Conservation (phyloP, 2,888 invertebrate species). For the Amiota communis region DNA sequence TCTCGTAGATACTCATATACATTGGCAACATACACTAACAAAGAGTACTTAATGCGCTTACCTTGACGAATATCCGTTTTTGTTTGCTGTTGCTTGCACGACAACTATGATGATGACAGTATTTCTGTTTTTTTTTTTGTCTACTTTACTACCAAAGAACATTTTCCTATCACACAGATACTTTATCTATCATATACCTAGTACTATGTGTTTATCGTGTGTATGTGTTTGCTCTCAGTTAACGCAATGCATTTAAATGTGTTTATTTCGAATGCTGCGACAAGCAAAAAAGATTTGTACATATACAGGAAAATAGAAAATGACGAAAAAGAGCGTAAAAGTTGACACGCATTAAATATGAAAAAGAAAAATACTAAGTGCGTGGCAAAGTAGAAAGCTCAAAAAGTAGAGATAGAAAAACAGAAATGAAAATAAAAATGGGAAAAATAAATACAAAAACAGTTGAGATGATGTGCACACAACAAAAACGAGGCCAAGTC, state of each 20-base stretch:
- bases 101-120: background rate
- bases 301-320: slow-evolving; percentile 4
- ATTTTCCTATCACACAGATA: background rate
- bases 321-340: background rate
- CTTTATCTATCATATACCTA: background rate
- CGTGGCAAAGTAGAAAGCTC: background rate
- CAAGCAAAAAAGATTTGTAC: background rate
- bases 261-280: slow-evolving; percentile 6
- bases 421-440: background rate
- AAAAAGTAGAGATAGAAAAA: background rate
- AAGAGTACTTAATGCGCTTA: slow-evolving; percentile 23
- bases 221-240: background rate
- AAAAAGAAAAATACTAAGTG: background rate
- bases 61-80: slow-evolving; percentile 20
- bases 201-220: background rate
- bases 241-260: slow-evolving; percentile 21
- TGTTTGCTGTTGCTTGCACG: slow-evolving; percentile 9
- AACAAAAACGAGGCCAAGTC: background rate
- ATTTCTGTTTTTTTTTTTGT: background rate
- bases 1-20: background rate
- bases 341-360: slow-evolving; percentile 13
- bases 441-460: too few relatives aligned
- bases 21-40: background rate
- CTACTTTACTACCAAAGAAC: background rate
- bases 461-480: too few relatives aligned